These are phyloP conservation scores for Xylota segnis DNA, from an alignment of 2,888 invertebrate species.

Conservation along the genomic window DNA sequence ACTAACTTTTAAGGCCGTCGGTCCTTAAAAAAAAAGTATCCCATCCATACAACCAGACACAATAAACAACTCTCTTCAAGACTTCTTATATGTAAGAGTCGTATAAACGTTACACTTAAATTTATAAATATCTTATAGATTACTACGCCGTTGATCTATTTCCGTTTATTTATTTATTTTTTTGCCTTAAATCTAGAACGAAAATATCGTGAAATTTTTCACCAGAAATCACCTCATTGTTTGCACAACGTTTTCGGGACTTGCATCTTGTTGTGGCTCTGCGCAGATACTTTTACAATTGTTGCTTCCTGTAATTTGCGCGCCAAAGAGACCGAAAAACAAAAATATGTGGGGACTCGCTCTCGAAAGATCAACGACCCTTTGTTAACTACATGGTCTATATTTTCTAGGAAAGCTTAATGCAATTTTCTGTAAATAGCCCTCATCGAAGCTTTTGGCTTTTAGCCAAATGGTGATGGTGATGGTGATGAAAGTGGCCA, in stretches of 20 bases:
- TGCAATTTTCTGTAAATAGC: slow-evolving; percentile 39
- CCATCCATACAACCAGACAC: no score
- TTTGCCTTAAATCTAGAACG: not conserved
- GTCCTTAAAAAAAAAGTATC: no score
- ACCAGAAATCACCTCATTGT: slow-evolving; percentile 45
- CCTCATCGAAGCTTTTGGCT: slow-evolving; percentile 39
- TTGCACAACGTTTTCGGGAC: not conserved
- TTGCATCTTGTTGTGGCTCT: slow-evolving; percentile 6
- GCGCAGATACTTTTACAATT: not conserved
- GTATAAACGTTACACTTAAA: not conserved
- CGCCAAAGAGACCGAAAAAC: slow-evolving; percentile 22
- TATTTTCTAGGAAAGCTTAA: slow-evolving; percentile 24
- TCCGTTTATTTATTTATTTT: not conserved
- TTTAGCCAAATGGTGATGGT: slow-evolving; percentile 16
- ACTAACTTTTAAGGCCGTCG: no score
- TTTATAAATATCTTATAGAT: slow-evolving; percentile 24
- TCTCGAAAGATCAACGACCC: slow-evolving; percentile 64
- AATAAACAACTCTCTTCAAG: no score
- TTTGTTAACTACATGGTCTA: slow-evolving; percentile 34
- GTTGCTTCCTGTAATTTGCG: slow-evolving; percentile 45
- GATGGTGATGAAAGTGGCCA: slow-evolving; percentile 23
- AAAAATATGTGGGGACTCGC: slow-evolving; percentile 1
- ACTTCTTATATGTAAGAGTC: no score
- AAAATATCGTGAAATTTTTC: slow-evolving; percentile 13
- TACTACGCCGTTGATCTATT: slow-evolving; percentile 46